Evolutionary conservation across 2,888 invertebrate genomes (phyloP).

Genomic region (Clunio marinus): DNA sequence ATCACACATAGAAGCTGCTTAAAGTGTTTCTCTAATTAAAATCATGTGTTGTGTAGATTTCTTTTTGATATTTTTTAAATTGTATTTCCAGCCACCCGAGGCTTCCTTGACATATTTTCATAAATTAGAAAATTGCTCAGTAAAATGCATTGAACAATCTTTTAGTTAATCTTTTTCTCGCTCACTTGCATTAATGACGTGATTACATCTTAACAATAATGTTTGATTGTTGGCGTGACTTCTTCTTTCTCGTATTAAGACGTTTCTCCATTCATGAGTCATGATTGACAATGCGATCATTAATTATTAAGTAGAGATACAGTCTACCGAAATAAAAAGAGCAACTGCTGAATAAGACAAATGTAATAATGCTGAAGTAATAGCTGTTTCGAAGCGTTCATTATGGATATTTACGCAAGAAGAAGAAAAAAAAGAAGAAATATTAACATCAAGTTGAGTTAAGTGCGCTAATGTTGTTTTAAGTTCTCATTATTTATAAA

Average conservation of each 20-base stretch:
- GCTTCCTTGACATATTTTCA: constrained; percentile 9
- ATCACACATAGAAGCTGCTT: too few species aligned
- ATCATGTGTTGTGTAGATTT: not conserved
- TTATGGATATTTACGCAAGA: too few species aligned
- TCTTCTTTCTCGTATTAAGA: not conserved
- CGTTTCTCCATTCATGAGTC: not conserved
- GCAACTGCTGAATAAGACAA: not conserved
- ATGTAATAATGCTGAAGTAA: not conserved
- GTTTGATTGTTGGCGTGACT: constrained; percentile 1
- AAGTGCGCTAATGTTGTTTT: not conserved
- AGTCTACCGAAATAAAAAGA: constrained; percentile 4
- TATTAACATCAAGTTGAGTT: not conserved
- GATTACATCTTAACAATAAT: constrained; percentile 9
- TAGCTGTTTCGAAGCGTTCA: not conserved
- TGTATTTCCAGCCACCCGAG: not conserved
- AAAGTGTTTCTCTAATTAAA: constrained; percentile 9
- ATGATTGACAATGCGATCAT: constrained; percentile 14
- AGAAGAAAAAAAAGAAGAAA: not conserved
- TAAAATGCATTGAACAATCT: constrained; percentile 12
- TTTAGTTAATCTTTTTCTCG: not conserved
- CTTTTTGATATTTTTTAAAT: not conserved
- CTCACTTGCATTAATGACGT: not conserved
- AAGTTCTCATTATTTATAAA: not conserved
- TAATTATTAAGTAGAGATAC: too few species aligned
- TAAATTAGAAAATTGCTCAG: not conserved